Base-by-base conservation (phyloP, 2,888 invertebrate species). In the Drosophila nigritarsus region DNA sequence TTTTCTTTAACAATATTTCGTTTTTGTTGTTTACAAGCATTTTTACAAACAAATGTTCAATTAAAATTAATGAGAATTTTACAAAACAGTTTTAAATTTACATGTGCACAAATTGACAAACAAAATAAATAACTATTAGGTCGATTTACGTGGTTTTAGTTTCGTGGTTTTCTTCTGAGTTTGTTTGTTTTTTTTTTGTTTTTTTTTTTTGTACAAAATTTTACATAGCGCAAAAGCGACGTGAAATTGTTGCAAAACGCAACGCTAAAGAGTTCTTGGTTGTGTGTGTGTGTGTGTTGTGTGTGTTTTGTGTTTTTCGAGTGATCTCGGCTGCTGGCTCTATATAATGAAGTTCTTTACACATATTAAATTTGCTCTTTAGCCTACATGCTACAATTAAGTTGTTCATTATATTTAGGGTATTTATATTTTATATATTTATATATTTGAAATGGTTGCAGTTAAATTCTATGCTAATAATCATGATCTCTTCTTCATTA, bases 171-270 rank as follows among this genome's bases (percentile, higher is more conserved):
- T 51, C 53, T 56, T 36, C 58, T 66, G 42, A 13, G 13, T 65
- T 49, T 67, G 38, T 27, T 40, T 56, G 61, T 32, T 56, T 60
- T 50, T 42, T 50, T 24, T 20, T 42, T 7, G 1, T 48, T 73
- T 72, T 58, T 72, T 68, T 77, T 69, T 80, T 81, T 76, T 82
- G 70, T 86, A 90, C 82, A 88, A 86, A 81, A 83, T 88, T 88
- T 87, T 87, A 87, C 90, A 87, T 77, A 83, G 86, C 90, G 90
- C 89, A 86, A 86, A 86, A 86, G 83, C 83, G 85, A 87, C 80
- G 83, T 82, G 80, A 86, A 83, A 80, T 62, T 67, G 73, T 66
- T 80, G 80, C 80, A 80, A 75, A 80, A 76, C 63, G 76, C 80
- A 78, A 75, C 64, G 76, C 71, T 82, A 82, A 87, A 85, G 76